These are phyloP conservation scores for Ectemnius continuus DNA, from an alignment of 2,888 invertebrate genomes.

Conservation along the genomic window DNA sequence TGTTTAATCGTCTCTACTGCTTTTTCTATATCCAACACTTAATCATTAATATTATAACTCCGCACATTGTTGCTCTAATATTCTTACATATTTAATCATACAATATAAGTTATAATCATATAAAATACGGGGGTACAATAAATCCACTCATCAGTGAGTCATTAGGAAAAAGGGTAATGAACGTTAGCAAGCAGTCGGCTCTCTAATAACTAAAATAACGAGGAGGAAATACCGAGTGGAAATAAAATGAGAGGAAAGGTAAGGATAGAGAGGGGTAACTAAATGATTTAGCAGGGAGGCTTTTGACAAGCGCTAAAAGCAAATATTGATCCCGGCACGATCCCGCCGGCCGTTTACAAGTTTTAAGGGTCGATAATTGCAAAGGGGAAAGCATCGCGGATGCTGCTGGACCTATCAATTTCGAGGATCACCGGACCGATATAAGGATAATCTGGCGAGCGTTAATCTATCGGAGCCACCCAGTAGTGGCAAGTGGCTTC, in stretches of 20 bases:
- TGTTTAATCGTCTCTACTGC: no score
- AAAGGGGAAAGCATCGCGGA: neutral
- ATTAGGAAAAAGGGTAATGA: no score
- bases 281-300: neutral
- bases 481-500: neutral
- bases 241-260: neutral
- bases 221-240: neutral
- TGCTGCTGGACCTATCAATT: slow-evolving; percentile 6
- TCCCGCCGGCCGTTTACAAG: neutral
- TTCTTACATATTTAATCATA: no score
- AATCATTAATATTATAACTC: no score
- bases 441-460: neutral
- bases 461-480: neutral
- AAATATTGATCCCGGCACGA: neutral
- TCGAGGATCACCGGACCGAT: neutral
- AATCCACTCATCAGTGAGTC: no score
- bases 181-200: no score
- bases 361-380: neutral
- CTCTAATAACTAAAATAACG: no score
- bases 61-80: no score
- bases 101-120: no score
- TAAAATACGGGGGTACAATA: no score
- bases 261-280: neutral
- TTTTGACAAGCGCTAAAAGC: neutral
- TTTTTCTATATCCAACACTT: no score